Percentiles rank a stretch among this genome's conserved stretches.
phyloP scores from a whole-genome alignment of 2,888 invertebrate species.

The Exocentrus adspersus region DNA sequence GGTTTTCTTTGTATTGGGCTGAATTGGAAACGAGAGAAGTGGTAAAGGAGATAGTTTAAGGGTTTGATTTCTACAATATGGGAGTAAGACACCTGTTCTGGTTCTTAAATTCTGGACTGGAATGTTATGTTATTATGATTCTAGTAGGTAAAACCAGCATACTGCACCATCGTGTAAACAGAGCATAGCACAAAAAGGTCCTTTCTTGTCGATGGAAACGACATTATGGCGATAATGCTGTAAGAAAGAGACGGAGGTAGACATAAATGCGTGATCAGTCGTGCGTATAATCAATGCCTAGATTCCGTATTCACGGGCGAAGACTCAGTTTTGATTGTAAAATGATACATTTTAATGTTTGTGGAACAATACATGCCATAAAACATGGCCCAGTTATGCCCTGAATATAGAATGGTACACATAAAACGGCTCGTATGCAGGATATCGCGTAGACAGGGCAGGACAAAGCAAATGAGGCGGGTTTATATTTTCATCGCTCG shows the following conservation, averaged over 20 bases:
- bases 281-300: constrained; percentile 60
- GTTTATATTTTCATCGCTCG: constrained; percentile 3
- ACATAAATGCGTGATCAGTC: constrained; percentile 53
- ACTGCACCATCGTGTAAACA: constrained; percentile 22
- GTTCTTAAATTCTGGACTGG: too few species aligned
- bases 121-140: too few species aligned
- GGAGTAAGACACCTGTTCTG: too few species aligned
- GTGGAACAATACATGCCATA: constrained; percentile 54
- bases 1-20: background rate
- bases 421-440: constrained; percentile 33
- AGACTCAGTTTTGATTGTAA: constrained; percentile 56
- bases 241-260: constrained; percentile 33
- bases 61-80: too few species aligned
- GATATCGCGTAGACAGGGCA: constrained; percentile 26
- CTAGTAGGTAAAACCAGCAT: background rate
- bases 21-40: too few species aligned
- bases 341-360: constrained; percentile 60
- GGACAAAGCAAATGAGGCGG: background rate
- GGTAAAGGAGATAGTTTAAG: too few species aligned
- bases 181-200: constrained; percentile 24
- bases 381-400: constrained; percentile 52
- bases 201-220: background rate
- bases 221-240: background rate
- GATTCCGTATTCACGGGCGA: constrained; percentile 55
- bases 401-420: constrained; percentile 35